Evolutionary conservation across 2,113 vertebrate genomes (phyloP), one percentile per base, ranked within the genome.

Genomic region (Protobothrops flavoviridis): DNA sequence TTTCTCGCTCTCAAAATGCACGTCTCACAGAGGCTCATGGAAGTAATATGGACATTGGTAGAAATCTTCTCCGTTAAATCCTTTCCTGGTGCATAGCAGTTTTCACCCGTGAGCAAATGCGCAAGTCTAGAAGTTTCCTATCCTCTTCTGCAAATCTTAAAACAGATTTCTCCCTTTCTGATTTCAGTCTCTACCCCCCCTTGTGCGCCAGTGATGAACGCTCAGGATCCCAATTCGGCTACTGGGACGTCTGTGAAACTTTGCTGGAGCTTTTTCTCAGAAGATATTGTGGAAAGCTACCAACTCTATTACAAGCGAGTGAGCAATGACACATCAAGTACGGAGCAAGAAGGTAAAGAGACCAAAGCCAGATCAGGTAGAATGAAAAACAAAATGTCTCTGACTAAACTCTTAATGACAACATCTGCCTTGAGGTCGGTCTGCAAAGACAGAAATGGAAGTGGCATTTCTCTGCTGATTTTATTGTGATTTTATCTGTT

Each of bases 141-240:
- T 48, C 10, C 7, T 33, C 69, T 50, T 26, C 6, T 33, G 39
- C 0, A 50, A 81, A 39, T 69, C 87, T 15, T 48, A 94, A 88
- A 93, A 5, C 43, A 5, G 6, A 92, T 45, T 53, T 90, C 23
- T 17, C 93, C n/a, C 89, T 21, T 95, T 52, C 24, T 2, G 50
- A 69, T 93, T 53, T 21, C 48, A 93, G 92, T 3, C 21, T 5
- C 87, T 95, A n/a, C 94, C 99, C 99, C 98, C 95, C 99, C 99
- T n/a, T 99, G 98, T 50, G 99, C 99, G 23, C 99, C 99, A 7
- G 98, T 99, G 21, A 99, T 99, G 95, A 99, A 98, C 95, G 98
- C 99, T 0, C 99, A 99, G 97, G 96, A 97, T 61, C 97, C 98
- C 69, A 99, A 97, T 97, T 99, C 99, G 5, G 99, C 99, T 90